These are phyloP conservation scores for Allygus modestus DNA, from an alignment of 2,888 invertebrate genomes.

Conservation along the genomic window DNA sequence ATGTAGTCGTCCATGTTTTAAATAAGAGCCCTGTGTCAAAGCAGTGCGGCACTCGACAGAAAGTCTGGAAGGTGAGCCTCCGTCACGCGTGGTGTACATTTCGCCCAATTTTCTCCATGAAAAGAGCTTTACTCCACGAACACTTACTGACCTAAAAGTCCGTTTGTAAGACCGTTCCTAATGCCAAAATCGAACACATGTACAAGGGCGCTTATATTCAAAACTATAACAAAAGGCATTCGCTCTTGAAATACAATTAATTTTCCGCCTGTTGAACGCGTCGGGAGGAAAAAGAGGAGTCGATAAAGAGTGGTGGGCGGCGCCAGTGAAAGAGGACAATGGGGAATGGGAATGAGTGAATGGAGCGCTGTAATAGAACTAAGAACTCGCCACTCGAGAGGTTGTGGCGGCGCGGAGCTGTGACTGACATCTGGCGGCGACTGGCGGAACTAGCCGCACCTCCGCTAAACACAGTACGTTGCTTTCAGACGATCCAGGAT, in stretches of 20 bases:
- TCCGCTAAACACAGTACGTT: constrained; percentile 20
- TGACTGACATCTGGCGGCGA: constrained; percentile 19
- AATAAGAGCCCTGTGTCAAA: no score
- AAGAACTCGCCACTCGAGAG: not conserved
- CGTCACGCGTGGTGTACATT: no score
- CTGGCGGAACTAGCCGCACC: not conserved
- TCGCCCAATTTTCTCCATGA: no score
- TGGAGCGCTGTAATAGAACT: not conserved
- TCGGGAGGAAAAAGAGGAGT: constrained; percentile 8
- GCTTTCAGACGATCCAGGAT: not conserved
- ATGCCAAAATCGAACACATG: not conserved
- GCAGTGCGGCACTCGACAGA: no score
- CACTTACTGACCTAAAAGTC: no score
- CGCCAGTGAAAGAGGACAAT: constrained; percentile 12
- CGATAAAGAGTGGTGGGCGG: constrained; percentile 28
- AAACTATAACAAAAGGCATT: constrained; percentile 19
- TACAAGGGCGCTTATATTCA: not conserved
- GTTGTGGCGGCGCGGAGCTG: not conserved
- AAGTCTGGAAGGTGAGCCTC: no score
- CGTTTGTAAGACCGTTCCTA: no score
- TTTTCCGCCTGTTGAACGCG: constrained; percentile 36
- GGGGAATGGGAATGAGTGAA: constrained; percentile 7
- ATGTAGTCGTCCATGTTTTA: no score
- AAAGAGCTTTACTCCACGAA: no score
- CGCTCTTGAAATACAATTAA: constrained; percentile 31